Base-by-base conservation (phyloP, 2,888 invertebrate genomes). In the Drosophila suboccidentalis region DNA sequence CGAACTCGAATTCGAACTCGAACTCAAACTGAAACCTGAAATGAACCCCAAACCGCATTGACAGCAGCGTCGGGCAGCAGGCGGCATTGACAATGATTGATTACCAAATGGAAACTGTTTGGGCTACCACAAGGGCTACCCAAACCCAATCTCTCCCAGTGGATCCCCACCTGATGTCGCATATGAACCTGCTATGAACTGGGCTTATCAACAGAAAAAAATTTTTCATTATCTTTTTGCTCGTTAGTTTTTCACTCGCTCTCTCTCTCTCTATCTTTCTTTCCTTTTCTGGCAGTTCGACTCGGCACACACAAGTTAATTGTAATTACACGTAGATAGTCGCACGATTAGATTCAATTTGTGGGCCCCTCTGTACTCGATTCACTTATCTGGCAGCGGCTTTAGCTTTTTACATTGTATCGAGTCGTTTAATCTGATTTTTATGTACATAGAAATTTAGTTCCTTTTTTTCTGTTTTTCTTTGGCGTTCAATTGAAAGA, bases 81-180 rank as follows among this genome's bases (percentile, higher is more conserved):
- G 43, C 75, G 81, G 82, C 86, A 89, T 87, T 91, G 90, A 90
- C 91, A 90, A 90, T 90, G 90, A 90, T 90, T 91, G 91, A 90
- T 90, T 90, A 90, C 87, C 72, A 79, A 69, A 75, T 73, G 84
- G 75, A 77, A 80, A 89, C 87, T 77, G 77, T 75, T 61, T 62
- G 76, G 71, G 67, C 70, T 74, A 75, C 73, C 76, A 71, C 82
- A 74, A 73, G 58, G 70, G 80, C 73, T 51, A 41, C 59, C 69
- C 68, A 6, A 26, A 26, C 26, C 26, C 29, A 71, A 78, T 44
- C 65, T 47, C 10, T 43, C 32, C 47, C 39, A 26, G 26, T 26
- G 26, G 26, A 46, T 68, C 66, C 47, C 64, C 64, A 74, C 61
- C 72, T 73, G 75, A 67, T 64, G 49, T 41, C 58, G 71, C 63